Evolutionary conservation across 64 coral and sea anemone species (phyloP).

Genomic region (Stichodactyla helianthus): DNA sequence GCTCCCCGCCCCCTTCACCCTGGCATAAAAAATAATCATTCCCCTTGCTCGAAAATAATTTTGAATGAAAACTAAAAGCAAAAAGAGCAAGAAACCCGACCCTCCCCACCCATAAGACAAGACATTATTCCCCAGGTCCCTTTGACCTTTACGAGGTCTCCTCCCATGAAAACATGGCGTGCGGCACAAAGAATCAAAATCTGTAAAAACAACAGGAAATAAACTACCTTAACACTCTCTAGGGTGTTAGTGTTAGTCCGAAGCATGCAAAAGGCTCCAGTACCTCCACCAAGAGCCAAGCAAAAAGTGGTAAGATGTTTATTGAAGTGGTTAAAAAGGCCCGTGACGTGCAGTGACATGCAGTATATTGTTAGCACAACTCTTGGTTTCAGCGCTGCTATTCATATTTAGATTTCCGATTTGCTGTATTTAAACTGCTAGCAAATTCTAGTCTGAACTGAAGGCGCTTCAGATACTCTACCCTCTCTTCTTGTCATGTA

Average conservation of each 20-base stretch:
- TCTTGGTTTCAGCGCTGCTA: neutral
- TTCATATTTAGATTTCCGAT: neutral
- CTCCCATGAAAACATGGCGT: neutral
- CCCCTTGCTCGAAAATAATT: too few species aligned
- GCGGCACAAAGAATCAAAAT: neutral
- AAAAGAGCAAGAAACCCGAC: neutral
- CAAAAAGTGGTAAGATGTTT: slow-evolving; percentile 45
- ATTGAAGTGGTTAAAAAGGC: neutral
- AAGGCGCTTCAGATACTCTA: neutral
- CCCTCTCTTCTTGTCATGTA: neutral
- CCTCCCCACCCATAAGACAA: neutral
- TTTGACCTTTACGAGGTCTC: neutral
- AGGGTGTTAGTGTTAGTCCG: neutral
- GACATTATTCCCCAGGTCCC: neutral
- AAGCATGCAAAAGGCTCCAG: slow-evolving; percentile 41
- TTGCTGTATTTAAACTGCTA: neutral
- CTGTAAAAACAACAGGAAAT: neutral
- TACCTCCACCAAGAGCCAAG: slow-evolving; percentile 55
- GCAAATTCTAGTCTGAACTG: neutral
- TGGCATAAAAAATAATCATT: too few species aligned
- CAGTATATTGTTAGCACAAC: neutral
- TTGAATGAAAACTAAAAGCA: too few species aligned
- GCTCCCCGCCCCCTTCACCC: too few species aligned
- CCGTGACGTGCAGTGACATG: neutral
- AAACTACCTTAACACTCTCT: neutral